Conservation (phyloP, 2,113 vertebrate genomes). For the Lagopus leucura region DNA sequence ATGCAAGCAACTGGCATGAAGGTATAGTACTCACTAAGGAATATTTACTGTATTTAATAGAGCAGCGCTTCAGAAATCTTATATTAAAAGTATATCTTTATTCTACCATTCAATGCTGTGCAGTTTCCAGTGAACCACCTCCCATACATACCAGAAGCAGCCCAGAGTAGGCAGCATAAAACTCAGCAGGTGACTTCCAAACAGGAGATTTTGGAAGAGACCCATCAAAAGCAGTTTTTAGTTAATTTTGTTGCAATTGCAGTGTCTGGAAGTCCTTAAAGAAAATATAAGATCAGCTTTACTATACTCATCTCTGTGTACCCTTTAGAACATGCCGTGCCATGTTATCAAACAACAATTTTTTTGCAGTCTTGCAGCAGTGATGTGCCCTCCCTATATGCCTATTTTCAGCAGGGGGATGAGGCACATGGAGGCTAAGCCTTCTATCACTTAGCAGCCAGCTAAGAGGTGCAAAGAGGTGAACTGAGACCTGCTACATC, state of each 20-base stretch:
- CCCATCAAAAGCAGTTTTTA: not conserved
- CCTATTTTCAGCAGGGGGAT: not conserved
- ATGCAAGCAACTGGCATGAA: not conserved
- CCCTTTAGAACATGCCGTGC: not conserved
- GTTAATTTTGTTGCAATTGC: not conserved
- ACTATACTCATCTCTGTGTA: not conserved
- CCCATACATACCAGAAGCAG: not conserved
- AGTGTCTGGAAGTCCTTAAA: not conserved
- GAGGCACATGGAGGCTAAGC: not conserved
- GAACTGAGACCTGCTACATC: not conserved
- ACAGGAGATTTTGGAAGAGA: not conserved
- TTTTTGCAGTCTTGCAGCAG: not conserved
- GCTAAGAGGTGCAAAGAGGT: not conserved
- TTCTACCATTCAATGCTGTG: not conserved
- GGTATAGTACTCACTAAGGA: not conserved
- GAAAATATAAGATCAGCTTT: not conserved
- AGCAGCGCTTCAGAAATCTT: not conserved
- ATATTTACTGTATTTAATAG: accelerated
- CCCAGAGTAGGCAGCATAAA: not conserved
- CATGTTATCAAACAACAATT: not conserved
- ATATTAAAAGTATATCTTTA: accelerated
- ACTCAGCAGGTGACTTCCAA: not conserved
- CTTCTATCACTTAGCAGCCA: not conserved
- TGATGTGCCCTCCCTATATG: not conserved
- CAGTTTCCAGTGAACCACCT: not conserved